Conservation (phyloP, 2,797 vertebrate genomes). For the Emys orbicularis region DNA sequence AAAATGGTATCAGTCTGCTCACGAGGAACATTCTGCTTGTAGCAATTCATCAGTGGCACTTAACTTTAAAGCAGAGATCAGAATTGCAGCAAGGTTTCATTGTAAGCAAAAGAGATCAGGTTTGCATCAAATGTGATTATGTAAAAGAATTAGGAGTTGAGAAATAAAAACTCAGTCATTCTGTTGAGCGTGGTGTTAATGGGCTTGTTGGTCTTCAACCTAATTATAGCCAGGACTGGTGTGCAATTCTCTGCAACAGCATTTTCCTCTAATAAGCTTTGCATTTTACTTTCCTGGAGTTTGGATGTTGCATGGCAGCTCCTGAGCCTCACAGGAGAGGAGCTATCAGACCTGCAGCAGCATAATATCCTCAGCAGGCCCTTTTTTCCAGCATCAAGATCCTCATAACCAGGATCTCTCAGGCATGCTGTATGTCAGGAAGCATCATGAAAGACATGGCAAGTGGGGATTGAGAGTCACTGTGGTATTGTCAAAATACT, state of each 20-base stretch:
- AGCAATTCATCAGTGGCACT: background rate
- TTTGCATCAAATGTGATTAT: background rate
- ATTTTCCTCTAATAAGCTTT: background rate
- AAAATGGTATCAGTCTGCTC: background rate
- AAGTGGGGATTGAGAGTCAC: background rate
- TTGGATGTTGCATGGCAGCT: background rate
- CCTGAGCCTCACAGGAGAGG: background rate
- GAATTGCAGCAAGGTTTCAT: background rate
- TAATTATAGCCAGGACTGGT: background rate
- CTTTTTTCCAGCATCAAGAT: background rate
- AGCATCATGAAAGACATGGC: background rate
- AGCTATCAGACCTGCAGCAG: background rate
- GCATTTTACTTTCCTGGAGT: accelerated
- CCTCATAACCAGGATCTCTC: background rate
- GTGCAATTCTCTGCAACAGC: background rate
- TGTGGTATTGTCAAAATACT: background rate
- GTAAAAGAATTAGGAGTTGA: background rate
- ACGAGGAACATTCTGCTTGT: background rate
- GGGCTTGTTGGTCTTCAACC: background rate
- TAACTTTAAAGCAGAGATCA: background rate
- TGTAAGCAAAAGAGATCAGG: background rate
- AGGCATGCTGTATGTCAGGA: background rate
- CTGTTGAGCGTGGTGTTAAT: background rate
- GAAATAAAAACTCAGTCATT: background rate
- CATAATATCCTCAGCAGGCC: background rate